These are phyloP conservation scores for Cebidichthys violaceus DNA, from an alignment of 2,113 vertebrate species.

Conservation along the genomic window DNA sequence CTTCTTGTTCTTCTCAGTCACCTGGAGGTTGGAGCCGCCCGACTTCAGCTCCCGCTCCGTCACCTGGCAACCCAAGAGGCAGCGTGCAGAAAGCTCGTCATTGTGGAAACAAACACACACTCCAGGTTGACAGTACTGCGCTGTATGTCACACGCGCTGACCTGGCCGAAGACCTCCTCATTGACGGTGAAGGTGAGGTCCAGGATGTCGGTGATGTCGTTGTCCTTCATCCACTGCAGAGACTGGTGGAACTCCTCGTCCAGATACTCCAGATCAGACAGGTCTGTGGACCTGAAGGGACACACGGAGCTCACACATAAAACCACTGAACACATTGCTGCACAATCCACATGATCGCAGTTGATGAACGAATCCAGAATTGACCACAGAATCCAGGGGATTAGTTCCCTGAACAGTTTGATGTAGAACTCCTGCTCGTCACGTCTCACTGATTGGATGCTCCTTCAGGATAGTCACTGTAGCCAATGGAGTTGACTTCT, in stretches of 20 bases:
- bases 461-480: too few species aligned
- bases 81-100: neutral
- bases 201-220: constrained; percentile 97
- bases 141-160: constrained; percentile 46
- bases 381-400: too few species aligned
- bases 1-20: constrained; percentile 99
- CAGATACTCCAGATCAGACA: constrained; percentile 97
- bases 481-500: too few species aligned
- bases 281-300: constrained; percentile 89
- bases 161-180: constrained; percentile 99
- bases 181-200: constrained; percentile 99
- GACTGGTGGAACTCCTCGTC: constrained; percentile 99
- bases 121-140: neutral
- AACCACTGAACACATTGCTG: neutral
- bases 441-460: too few species aligned
- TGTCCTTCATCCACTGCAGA: constrained; percentile 99
- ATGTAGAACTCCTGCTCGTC: too few species aligned
- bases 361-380: too few species aligned
- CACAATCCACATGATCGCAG: too few species aligned
- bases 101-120: neutral
- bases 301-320: neutral
- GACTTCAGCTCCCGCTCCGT: constrained; percentile 97
- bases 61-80: constrained; percentile 84
- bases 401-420: too few species aligned
- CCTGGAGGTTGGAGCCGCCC: constrained; percentile 94